Evolutionary conservation across 2,113 vertebrate genomes (phyloP), one percentile per base, ranked within the genome.

Genomic region (Brachyhypopomus gauderio): DNA sequence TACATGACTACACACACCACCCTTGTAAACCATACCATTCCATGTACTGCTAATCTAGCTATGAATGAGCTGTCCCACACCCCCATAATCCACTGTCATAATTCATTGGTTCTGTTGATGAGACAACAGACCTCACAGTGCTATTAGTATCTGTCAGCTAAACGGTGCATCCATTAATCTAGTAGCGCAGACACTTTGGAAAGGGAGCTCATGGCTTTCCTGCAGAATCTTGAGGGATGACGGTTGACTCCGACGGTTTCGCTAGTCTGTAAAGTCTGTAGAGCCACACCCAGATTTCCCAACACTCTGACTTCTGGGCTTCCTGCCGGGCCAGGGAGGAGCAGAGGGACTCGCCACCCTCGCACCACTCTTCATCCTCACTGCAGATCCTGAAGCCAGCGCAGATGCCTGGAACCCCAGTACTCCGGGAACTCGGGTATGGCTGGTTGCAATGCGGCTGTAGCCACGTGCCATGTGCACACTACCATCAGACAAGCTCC

Each of bases 361-460:
- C 36, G 69, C 72, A 12, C 45, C 45, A 14, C 1, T 56, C 73
- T 77, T 83, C 74, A 80, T 85, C 66, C 67, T 66, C 77, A 55
- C 12, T 25, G 19, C 66, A 80, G 78, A 81, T 84, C 71, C 52
- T 78, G 80, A 72, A 3, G 59, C 38, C 60, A 36, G 70, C 22
- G 73, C 55, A 75, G 23, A 69, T 72, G 72, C 34, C 16, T 59
- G 77, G 75, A 34, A 55, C 75, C 72, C 52, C 70, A 75, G 84
- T 78, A 66, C 82, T 80, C 73, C 55, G 75, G 75, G 84, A 80
- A 85, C 63, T 75, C 78, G 79, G 80, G 62, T 70, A 69, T 74
- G 73, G 74, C 56, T 77, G 36, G 81, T 72, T 75, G 78, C 79
- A 78, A 78, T 34, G 60, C 75, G 55, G 66, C 30, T 62, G 17